phyloP scores from a whole-genome alignment of 2,888 invertebrate genomes.

The Lingula anatina region DNA sequence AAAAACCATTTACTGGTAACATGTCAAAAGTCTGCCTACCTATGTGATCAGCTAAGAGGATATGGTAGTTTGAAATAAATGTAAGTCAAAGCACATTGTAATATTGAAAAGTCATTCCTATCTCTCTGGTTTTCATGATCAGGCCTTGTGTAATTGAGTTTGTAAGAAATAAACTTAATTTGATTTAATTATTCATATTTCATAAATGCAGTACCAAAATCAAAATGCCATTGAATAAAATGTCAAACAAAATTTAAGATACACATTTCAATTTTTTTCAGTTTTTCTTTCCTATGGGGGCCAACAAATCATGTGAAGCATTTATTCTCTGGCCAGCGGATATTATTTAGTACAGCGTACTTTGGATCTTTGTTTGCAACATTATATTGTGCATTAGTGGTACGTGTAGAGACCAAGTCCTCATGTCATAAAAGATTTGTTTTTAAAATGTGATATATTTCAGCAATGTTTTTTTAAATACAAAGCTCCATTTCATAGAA shows the following conservation, averaged over 20 bases:
- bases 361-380: slow-evolving; percentile 76
- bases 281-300: slow-evolving; percentile 90
- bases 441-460: no score
- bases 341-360: slow-evolving; percentile 76
- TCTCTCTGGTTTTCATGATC: slow-evolving; percentile 47
- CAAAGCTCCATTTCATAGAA: no score
- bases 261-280: slow-evolving; percentile 53
- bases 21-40: background rate
- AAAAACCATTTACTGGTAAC: background rate
- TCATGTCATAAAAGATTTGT: no score
- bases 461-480: no score
- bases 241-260: background rate
- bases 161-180: no score
- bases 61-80: no score
- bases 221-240: no score
- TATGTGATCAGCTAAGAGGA: background rate
- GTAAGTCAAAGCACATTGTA: no score
- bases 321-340: slow-evolving; percentile 73
- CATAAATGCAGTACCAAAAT: no score
- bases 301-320: slow-evolving; percentile 81
- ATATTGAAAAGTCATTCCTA: background rate
- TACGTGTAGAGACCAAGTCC: no score
- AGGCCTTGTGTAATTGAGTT: slow-evolving; percentile 96
- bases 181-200: no score
- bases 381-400: slow-evolving; percentile 87